phyloP scores from a whole-genome alignment of 2,113 vertebrate genomes.

The Thalassoma bifasciatum region DNA sequence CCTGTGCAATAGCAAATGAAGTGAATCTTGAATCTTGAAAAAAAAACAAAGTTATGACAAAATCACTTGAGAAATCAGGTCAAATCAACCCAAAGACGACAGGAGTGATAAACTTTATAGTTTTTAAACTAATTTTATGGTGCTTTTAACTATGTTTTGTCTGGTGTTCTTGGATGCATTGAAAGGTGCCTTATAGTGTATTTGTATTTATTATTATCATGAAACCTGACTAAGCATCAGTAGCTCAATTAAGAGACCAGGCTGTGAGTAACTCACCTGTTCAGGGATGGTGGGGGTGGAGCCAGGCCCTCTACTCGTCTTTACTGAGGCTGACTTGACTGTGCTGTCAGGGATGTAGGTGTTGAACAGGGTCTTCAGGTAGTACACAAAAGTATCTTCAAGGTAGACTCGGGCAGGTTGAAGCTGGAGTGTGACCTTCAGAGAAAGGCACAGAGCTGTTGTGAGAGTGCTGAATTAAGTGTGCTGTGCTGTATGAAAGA shows the following conservation, averaged over 20 bases:
- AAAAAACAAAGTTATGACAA: too few relatives aligned
- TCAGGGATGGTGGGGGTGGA: constrained; percentile 54
- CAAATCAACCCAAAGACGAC: too few relatives aligned
- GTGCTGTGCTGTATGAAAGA: background rate
- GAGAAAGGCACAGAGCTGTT: background rate
- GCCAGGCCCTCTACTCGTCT: constrained; percentile 4
- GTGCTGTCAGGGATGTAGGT: constrained; percentile 90
- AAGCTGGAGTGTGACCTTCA: constrained; percentile 86
- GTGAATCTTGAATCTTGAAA: too few relatives aligned
- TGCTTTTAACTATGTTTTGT: too few relatives aligned
- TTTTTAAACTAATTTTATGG: too few relatives aligned
- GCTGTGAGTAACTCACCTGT: constrained; percentile 57
- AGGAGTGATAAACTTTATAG: too few relatives aligned
- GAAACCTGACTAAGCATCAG: background rate
- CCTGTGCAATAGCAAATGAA: too few relatives aligned
- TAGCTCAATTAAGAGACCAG: background rate
- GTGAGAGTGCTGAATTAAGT: too few relatives aligned
- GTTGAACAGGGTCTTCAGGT: constrained; percentile 93
- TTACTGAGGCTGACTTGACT: constrained; percentile 23
- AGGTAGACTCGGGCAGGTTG: constrained; percentile 94
- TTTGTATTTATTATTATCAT: too few relatives aligned
- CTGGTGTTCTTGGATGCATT: too few relatives aligned
- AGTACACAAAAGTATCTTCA: constrained; percentile 98
- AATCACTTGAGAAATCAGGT: too few relatives aligned
- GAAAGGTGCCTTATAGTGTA: too few relatives aligned